Evolutionary conservation across 1,140 invertebrate species (phyloP), one percentile per base, ranked within the genome.

Genomic region (Mya arenaria): DNA sequence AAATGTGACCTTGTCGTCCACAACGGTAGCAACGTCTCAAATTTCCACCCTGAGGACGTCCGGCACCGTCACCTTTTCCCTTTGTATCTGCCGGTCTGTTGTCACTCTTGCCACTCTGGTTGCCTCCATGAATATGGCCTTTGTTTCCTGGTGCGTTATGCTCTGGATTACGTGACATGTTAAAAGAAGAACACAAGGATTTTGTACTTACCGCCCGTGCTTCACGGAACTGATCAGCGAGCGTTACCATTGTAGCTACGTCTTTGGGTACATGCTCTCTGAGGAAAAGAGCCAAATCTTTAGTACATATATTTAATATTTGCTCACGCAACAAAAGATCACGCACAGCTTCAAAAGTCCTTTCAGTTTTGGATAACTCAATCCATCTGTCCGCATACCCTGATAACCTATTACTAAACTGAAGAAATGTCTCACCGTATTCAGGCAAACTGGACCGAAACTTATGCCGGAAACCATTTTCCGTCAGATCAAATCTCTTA

Each of bases 401-500:
- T n/a, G 34, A 25, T 30, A 77, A 23, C 37, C 58, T 77, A 19
- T 52, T 62, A 8, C 8, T 3, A 52, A 44, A 81, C 58, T 81
- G 78, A 13, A 19, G 30, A 44, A 60, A 62, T 32, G 83, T 85
- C 71, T 88, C 83, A 13, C 77, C 81, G 3, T 19, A 4, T 34
- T 85, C 72, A 2, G 84, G 83, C 52, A 55, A 84, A 63, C 69
- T 41, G 8, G 30, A 34, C 32, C 75, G 41, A 72, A 85, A 85
- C 8, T 56, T 74, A 17, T 39, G 34, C 32, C 68, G 62, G 37
- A 85, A 88, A 0, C 84, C 85, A 4, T 86, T 78, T 63, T 83
- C 83, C 17, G 81, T 85, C 34, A 79, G 52, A 15, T 86, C 68
- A 63, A 63, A 88, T 28, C 84, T 69, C 36, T 69, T 81, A 8